Base-by-base conservation (phyloP, 2,888 invertebrate species). In the Laspeyria flexula region DNA sequence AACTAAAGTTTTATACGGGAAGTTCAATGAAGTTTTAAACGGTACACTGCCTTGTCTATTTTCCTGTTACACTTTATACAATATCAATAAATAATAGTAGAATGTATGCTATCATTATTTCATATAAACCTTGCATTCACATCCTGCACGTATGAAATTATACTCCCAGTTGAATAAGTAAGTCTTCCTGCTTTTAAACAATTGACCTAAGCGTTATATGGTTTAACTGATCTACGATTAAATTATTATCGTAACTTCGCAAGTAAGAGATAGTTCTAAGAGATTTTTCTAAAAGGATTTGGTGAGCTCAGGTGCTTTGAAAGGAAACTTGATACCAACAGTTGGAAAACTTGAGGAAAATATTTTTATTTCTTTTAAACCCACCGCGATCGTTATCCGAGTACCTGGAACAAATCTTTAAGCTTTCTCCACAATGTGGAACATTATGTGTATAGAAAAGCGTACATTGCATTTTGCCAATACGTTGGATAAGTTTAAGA, bases 111-210 rank as follows among this genome's bases (percentile, higher is more conserved):
- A 59, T 56, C 69, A 71, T 71, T 69, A 69, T 59, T 71, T 59
- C 55, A 69, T 65, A 65, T 65, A 61, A 65, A 62, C 60, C 42
- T 57, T 44, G 46, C 43, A 48, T 47, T 54, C 56, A 65, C 60
- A 61, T 73, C 70, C 67, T 65, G 59, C 42, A 46, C 37, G 41
- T 44, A 64, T 62, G 63, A 60, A 41, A 65, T 57, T 58, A 58
- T 69, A 59, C 57, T 54, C 37, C 39, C 54, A 37, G 47, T 30
- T n/a, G 58, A 62, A 63, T 68, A 69, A 71, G 61, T 61, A 52
- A 47, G 44, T 43, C 71, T 74, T 77, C 77, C 77, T 75, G 77
- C 67, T 75, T 69, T 68, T 53, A 56, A 56, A 68, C 71, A 73
- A 68, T 69, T 70, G 73, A 55, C 55, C 51, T 50, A 34, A 21